Percentiles rank a stretch among this genome's conserved stretches.
phyloP scores from a whole-genome alignment of 1,140 invertebrate species.

The Papilio aristodemus region DNA sequence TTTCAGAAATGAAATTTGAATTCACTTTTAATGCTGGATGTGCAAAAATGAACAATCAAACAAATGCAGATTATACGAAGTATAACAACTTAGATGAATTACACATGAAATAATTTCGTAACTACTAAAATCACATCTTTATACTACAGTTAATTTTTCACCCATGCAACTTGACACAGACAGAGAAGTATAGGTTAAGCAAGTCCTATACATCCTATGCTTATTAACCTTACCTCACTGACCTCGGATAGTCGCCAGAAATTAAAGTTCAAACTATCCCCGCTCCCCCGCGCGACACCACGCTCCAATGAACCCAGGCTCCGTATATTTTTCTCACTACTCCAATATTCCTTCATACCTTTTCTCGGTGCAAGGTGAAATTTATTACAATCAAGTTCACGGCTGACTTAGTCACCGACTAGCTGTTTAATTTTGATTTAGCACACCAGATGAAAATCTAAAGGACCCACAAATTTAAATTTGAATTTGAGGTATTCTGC shows the following conservation, averaged over 20 bases:
- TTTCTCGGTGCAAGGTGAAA: constrained; percentile 40
- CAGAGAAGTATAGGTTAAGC: too few relatives aligned
- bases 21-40: too few relatives aligned
- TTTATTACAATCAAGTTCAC: constrained; percentile 68
- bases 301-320: constrained; percentile 48
- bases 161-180: too few relatives aligned
- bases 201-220: too few relatives aligned
- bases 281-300: constrained; percentile 34
- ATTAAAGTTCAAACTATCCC: not conserved
- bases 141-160: too few relatives aligned
- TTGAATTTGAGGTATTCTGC: too few relatives aligned
- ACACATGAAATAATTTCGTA: too few relatives aligned
- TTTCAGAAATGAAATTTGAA: constrained; percentile 8
- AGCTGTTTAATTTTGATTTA: constrained; percentile 64
- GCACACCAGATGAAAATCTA: constrained; percentile 36
- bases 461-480: not conserved
- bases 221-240: not conserved
- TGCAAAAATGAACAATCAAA: too few relatives aligned
- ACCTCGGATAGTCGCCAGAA: not conserved
- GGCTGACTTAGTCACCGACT: constrained; percentile 49
- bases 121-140: too few relatives aligned
- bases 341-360: constrained; percentile 28
- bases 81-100: too few relatives aligned
- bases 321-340: constrained; percentile 44
- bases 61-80: too few relatives aligned